Conservation (phyloP, 2,797 vertebrate species). For the Anabacerthia variegaticeps region DNA sequence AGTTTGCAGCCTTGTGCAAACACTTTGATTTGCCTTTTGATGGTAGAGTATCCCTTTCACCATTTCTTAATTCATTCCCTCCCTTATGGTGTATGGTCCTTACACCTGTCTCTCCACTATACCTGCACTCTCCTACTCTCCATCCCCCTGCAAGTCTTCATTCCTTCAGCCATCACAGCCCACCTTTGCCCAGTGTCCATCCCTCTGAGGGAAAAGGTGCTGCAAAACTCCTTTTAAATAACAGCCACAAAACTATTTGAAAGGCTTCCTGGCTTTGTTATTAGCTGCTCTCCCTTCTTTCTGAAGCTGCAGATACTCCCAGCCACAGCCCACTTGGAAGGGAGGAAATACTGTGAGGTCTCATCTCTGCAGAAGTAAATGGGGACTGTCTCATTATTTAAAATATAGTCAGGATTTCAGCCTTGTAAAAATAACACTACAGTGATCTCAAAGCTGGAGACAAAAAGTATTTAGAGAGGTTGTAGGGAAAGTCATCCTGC, state of each 20-base stretch:
- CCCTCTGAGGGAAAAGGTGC: neutral
- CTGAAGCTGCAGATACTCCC: neutral
- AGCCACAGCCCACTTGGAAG: neutral
- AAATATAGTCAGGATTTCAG: constrained; percentile 34
- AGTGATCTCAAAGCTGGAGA: constrained; percentile 16
- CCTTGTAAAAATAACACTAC: constrained; percentile 13
- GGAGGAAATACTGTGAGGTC: constrained; percentile 11
- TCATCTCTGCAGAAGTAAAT: neutral
- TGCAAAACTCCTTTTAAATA: neutral
- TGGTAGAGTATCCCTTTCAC: neutral
- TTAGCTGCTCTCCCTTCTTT: neutral
- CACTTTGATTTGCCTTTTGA: neutral
- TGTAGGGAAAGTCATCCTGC: constrained; percentile 29
- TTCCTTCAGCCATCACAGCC: fast-evolving
- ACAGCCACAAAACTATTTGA: neutral
- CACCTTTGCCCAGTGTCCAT: fast-evolving
- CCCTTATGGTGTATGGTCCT: neutral
- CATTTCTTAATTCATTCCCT: neutral
- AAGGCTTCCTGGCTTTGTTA: constrained; percentile 6
- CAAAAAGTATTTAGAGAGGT: constrained; percentile 29
- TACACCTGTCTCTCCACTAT: neutral
- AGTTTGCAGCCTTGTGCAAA: neutral
- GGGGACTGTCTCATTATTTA: constrained; percentile 21
- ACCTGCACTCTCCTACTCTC: neutral
- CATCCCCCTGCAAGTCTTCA: neutral